Conservation (phyloP, 37 sponge, comb jelly and placozoan species). For the Halichondria panicea region DNA sequence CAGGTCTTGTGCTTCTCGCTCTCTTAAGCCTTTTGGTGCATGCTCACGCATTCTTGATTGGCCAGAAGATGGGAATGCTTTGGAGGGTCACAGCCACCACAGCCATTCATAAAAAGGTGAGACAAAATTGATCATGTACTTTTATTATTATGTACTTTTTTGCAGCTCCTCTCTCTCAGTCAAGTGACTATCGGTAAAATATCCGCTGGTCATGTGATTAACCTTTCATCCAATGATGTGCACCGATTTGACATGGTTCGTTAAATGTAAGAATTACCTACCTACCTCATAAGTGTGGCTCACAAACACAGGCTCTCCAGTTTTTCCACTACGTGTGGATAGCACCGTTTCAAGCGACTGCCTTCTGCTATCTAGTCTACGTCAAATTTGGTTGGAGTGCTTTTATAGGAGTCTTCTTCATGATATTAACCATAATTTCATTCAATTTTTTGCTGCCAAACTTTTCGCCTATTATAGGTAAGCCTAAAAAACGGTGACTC, state of each 20-base stretch:
- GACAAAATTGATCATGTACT: too few relatives aligned
- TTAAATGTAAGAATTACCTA: too few relatives aligned
- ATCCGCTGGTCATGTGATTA: conserved; percentile 68
- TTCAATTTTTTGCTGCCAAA: too few relatives aligned
- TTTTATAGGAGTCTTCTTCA: too few relatives aligned
- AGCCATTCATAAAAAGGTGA: conserved; percentile 72
- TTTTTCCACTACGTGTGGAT: conserved; percentile 62
- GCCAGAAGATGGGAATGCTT: conserved; percentile 47
- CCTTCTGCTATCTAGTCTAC: conserved; percentile 49
- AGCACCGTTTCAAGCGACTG: conserved; percentile 41
- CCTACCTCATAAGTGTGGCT: too few relatives aligned
- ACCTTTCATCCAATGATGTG: conserved; percentile 80
- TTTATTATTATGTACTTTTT: too few relatives aligned
- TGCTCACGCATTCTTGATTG: conserved; percentile 30
- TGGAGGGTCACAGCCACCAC: conserved; percentile 39
- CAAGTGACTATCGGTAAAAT: conserved; percentile 45
- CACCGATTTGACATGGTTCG: conserved; percentile 73
- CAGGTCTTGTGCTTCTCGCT: conserved; percentile 41
- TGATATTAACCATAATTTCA: too few relatives aligned
- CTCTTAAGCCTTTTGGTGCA: conserved; percentile 22
- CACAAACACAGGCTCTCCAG: conserved; percentile 43
- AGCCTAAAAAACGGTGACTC: too few relatives aligned
- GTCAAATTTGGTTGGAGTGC: conserved; percentile 54
- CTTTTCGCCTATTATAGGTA: too few relatives aligned
- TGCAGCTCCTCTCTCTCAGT: conserved; percentile 54